Conservation (phyloP, 1,140 invertebrate species). For the Drosophila sproati region DNA sequence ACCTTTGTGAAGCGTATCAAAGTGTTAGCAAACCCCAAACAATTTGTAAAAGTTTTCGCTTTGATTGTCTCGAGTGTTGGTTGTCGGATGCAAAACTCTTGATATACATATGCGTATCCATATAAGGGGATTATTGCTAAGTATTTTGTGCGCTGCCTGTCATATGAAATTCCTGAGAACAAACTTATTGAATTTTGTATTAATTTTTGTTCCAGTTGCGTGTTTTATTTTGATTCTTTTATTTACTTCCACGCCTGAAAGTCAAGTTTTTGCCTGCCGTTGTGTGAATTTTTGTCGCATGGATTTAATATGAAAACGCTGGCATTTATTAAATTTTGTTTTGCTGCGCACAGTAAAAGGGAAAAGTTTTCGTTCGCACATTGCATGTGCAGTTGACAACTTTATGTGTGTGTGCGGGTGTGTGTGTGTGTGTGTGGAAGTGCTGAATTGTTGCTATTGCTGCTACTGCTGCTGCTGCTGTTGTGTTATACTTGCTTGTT, state of each 20-base stretch:
- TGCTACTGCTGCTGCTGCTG: slow-evolving; percentile 9
- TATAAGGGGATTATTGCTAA: slow-evolving; percentile 33
- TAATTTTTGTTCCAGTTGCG: slow-evolving; percentile 56
- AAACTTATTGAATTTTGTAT: slow-evolving; percentile 77
- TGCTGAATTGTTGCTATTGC: slow-evolving; percentile 36
- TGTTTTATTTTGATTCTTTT: slow-evolving; percentile 7
- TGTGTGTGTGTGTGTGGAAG: slow-evolving; percentile 7
- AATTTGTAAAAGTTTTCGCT: background rate
- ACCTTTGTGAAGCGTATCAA: background rate
- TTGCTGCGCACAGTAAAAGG: slow-evolving; percentile 53
- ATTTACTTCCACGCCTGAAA: slow-evolving; percentile 54
- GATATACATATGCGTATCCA: slow-evolving; percentile 1
- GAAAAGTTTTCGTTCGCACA: slow-evolving; percentile 64
- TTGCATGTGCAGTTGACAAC: slow-evolving; percentile 80
- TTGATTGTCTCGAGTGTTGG: slow-evolving; percentile 13
- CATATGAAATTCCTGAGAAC: slow-evolving; percentile 69
- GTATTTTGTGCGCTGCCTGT: slow-evolving; percentile 39
- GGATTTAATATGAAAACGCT: slow-evolving; percentile 70
- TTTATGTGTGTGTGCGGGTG: slow-evolving; percentile 53
- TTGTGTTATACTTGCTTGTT: slow-evolving; percentile 40
- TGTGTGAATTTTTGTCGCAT: slow-evolving; percentile 57
- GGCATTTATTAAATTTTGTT: slow-evolving; percentile 79
- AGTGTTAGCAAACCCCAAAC: background rate
- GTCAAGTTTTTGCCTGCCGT: slow-evolving; percentile 53
- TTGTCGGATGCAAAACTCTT: slow-evolving; percentile 39